Evolutionary conservation across 64 coral and sea anemone species (phyloP).

Genomic region (Pocillopora verrucosa): DNA sequence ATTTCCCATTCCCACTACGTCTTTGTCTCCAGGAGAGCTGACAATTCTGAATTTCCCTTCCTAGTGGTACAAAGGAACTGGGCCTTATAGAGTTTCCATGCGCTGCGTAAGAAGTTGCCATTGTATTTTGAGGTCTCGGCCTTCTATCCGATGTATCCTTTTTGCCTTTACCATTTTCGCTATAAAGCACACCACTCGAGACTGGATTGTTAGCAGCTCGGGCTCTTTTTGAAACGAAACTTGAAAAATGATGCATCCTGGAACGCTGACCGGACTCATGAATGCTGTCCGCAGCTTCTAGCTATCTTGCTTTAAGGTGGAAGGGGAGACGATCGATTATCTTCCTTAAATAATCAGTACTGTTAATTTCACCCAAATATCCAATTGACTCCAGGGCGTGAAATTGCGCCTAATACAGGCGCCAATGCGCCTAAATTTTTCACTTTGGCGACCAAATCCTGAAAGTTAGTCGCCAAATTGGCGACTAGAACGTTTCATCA

Average conservation of each 20-base stretch:
- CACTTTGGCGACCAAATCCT: too few relatives aligned
- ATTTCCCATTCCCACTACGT: background rate
- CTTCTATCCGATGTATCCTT: background rate
- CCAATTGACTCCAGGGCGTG: background rate
- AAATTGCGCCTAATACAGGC: too few relatives aligned
- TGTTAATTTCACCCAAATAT: conserved; percentile 29
- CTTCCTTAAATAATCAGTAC: background rate
- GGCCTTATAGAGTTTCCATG: background rate
- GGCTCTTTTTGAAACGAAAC: conserved; percentile 22
- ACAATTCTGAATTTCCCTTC: background rate
- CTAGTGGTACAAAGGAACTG: background rate
- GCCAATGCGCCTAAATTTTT: too few relatives aligned
- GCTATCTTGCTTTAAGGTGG: conserved; percentile 10
- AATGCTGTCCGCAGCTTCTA: conserved; percentile 10
- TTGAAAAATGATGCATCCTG: conserved; percentile 28
- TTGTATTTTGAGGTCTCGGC: background rate
- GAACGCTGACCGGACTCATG: conserved; percentile 14
- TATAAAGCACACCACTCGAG: conserved; percentile 16
- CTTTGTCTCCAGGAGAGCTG: background rate
- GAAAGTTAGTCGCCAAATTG: too few relatives aligned
- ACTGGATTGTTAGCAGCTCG: conserved; percentile 49
- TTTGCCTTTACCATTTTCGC: background rate
- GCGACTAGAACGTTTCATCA: too few relatives aligned
- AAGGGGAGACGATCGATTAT: conserved; percentile 4
- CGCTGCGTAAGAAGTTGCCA: background rate